Evolutionary conservation across 2,888 invertebrate genomes (phyloP).

Genomic region (Drosophila nr. perissopoda): DNA sequence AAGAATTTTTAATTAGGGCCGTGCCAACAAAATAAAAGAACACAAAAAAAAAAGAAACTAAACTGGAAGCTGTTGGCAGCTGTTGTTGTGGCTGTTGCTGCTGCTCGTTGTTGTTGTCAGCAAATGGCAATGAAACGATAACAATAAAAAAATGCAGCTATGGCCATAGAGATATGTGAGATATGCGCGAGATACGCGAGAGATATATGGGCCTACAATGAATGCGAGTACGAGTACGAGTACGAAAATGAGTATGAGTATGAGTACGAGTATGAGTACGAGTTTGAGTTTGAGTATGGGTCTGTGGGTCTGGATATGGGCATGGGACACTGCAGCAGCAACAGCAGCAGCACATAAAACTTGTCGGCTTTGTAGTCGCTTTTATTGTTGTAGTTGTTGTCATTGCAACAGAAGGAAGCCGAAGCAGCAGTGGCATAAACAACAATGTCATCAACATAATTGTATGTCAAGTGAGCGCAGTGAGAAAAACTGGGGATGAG

Average conservation of each 20-base stretch:
- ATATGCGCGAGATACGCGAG: slow-evolving; percentile 41
- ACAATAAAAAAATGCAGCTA: slow-evolving; percentile 60
- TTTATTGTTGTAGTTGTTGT: slow-evolving; percentile 28
- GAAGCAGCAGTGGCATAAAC: slow-evolving; percentile 61
- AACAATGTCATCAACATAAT: slow-evolving; percentile 82
- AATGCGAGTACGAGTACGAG: slow-evolving; percentile 26
- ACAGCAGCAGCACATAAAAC: slow-evolving; percentile 72
- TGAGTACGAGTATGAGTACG: background rate
- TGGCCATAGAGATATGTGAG: slow-evolving; percentile 62
- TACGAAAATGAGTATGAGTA: background rate
- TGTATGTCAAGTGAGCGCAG: slow-evolving; percentile 78
- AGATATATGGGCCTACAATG: slow-evolving; percentile 65
- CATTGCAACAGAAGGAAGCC: slow-evolving; percentile 28
- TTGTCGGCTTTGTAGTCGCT: slow-evolving; percentile 57
- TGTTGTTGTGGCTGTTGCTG: slow-evolving; percentile 19
- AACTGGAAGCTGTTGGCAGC: slow-evolving; percentile 40
- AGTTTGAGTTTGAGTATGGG: slow-evolving; percentile 14
- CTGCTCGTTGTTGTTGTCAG: slow-evolving; percentile 27
- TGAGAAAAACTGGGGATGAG: slow-evolving; percentile 54
- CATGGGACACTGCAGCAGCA: slow-evolving; percentile 32
- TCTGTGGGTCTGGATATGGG: slow-evolving; percentile 49
- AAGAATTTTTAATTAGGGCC: slow-evolving; percentile 75
- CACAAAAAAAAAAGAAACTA: slow-evolving; percentile 28
- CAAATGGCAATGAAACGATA: slow-evolving; percentile 70
- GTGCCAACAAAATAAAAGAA: slow-evolving; percentile 35